Evolutionary conservation across 2,797 vertebrate genomes (phyloP).

Genomic region (Molossus molossus): DNA sequence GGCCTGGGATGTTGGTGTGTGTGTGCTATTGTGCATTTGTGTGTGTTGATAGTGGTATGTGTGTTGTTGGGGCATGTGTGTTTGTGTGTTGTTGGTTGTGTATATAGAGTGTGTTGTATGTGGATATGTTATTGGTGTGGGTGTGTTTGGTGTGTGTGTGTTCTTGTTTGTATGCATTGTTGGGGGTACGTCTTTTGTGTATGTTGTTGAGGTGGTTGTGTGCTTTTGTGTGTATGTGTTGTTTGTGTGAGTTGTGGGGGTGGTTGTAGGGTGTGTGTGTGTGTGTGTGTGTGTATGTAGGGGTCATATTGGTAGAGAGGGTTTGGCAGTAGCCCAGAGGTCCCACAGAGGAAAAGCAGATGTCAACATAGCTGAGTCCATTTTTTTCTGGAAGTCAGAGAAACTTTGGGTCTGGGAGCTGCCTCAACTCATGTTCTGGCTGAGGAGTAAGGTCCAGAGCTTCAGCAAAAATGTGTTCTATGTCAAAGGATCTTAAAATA

Average conservation of each 20-base stretch:
- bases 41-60: not conserved
- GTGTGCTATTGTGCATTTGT: not conserved
- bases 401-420: slow-evolving; percentile 18
- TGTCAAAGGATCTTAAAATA: slow-evolving; percentile 61
- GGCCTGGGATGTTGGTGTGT: no score
- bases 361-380: slow-evolving; percentile 2
- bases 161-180: not conserved
- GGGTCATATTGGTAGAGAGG: not conserved
- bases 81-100: not conserved
- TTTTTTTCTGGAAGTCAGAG: not conserved
- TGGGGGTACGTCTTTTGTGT: not conserved
- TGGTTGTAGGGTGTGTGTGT: not conserved
- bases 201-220: not conserved
- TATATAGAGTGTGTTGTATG: not conserved
- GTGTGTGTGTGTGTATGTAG: no score
- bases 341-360: not conserved
- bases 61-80: not conserved
- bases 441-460: slow-evolving; percentile 50
- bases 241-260: not conserved
- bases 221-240: not conserved
- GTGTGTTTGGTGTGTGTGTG: not conserved
- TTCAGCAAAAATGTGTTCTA: slow-evolving; percentile 39
- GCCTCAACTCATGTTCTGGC: slow-evolving; percentile 42
- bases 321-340: slow-evolving; percentile 44
- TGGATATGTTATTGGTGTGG: not conserved